These are phyloP conservation scores for Chymomyza procnemis DNA, from an alignment of 2,888 invertebrate species.

Conservation along the genomic window DNA sequence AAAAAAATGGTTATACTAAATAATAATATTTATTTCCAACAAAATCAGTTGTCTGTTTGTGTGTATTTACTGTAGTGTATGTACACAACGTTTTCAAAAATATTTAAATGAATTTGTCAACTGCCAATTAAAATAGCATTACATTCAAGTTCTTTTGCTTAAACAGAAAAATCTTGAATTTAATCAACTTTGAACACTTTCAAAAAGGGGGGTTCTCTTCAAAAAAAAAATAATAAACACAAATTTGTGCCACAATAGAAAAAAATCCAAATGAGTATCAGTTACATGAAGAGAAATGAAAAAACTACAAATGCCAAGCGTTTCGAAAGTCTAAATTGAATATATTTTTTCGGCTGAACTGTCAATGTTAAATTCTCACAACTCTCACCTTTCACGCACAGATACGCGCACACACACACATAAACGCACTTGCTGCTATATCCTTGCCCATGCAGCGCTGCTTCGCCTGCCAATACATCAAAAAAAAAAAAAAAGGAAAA, in stretches of 20 bases:
- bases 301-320: background rate
- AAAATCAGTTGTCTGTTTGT: no score
- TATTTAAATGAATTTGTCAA: conserved; percentile 21
- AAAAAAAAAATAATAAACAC: background rate
- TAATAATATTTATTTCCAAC: no score
- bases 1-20: background rate
- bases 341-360: conserved; percentile 18
- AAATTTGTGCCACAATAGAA: conserved; percentile 10
- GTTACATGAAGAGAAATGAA: conserved; percentile 49
- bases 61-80: no score
- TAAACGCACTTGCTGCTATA: background rate
- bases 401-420: background rate
- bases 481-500: conserved; percentile 18
- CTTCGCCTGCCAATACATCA: conserved; percentile 63
- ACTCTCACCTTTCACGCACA: conserved; percentile 25
- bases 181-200: no score
- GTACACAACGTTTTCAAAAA: no score
- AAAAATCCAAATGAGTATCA: conserved; percentile 36
- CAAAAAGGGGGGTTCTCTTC: no score
- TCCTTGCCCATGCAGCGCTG: conserved; percentile 28
- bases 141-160: conserved; percentile 24
- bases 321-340: background rate
- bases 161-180: background rate
- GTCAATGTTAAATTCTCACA: conserved; percentile 33
- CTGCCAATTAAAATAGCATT: conserved; percentile 55